Evolutionary conservation across 2,113 vertebrate species (phyloP), one percentile per base, ranked within the genome.

Genomic region (Vidua macroura): DNA sequence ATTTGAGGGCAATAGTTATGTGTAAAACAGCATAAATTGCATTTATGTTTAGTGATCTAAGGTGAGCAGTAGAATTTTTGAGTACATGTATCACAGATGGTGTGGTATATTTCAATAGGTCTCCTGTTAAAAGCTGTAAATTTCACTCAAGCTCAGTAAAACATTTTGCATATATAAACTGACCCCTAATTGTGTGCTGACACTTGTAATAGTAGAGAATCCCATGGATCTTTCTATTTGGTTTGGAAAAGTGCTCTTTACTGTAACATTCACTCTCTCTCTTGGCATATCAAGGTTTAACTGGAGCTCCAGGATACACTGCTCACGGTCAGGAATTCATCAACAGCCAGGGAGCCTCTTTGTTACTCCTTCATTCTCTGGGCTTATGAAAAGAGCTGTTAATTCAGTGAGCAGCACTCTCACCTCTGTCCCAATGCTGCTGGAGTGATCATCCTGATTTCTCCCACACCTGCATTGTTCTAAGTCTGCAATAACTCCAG

Each of bases 181-280:
- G 69, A 90, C 49, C 80, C 59, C 39, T 95, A 74, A 92, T 90
- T 90, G 68, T 56, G 39, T 68, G 79, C 76, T 92, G 93, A 93
- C 76, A 78, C 79, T 81, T 68, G 44, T 88, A 78, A 92, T 25
- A 81, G 79, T 13, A 48, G 68, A 86, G 81, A 90, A 60, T 92
- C 80, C 72, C 52, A 43, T 2, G 10, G 56, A 94, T 75, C 72
- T 83, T 86, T 78, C 83, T 46, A 10, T 90, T 95, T 92, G 86
- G 64, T 92, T 83, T 92, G 92, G 59, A 67, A 88, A 92, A 93
- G 67, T 44, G 72, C 44, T 93, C 79, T 95, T 93, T 92, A 77
- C 60, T 15, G 4, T 93, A 81, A 68, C 33, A 67, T 64, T 81
- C 9, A 0, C 23, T 68, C 76, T 63, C 78, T 69, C 52, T 83